Conservation (phyloP, 1,140 invertebrate species). For the Aphelinus certus region DNA sequence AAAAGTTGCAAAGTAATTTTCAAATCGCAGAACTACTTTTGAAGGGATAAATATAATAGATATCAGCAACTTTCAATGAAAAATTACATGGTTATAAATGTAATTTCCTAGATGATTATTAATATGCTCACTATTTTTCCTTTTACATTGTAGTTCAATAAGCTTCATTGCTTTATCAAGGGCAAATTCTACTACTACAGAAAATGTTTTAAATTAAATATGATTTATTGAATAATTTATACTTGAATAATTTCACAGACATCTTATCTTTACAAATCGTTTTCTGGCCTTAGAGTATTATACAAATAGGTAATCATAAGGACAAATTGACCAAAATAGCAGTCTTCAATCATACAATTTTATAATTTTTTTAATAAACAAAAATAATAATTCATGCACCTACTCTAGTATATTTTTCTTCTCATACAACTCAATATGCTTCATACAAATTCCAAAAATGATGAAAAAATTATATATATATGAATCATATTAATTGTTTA, state of each 20-base stretch:
- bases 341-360: too few relatives aligned
- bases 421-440: too few relatives aligned
- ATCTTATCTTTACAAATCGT: constrained; percentile 38
- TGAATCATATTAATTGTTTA: too few relatives aligned
- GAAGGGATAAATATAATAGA: background rate
- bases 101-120: constrained; percentile 57
- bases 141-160: constrained; percentile 40
- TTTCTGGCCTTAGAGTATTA: too few relatives aligned
- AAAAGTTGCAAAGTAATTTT: constrained; percentile 51
- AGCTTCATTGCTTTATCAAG: constrained; percentile 26
- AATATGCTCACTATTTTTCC: constrained; percentile 50
- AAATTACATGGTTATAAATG: constrained; percentile 58
- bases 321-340: too few relatives aligned
- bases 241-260: constrained; percentile 39
- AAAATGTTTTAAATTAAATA: constrained; percentile 18
- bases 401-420: too few relatives aligned
- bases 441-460: too few relatives aligned
- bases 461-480: too few relatives aligned
- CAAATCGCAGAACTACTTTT: constrained; percentile 12
- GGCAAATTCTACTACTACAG: constrained; percentile 4
- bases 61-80: constrained; percentile 58
- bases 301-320: too few relatives aligned
- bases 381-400: too few relatives aligned
- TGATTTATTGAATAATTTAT: constrained; percentile 20
- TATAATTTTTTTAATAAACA: too few relatives aligned